Evolutionary conservation across 1,140 invertebrate species (phyloP).

Genomic region (Hyposmocoma kahamanoa): DNA sequence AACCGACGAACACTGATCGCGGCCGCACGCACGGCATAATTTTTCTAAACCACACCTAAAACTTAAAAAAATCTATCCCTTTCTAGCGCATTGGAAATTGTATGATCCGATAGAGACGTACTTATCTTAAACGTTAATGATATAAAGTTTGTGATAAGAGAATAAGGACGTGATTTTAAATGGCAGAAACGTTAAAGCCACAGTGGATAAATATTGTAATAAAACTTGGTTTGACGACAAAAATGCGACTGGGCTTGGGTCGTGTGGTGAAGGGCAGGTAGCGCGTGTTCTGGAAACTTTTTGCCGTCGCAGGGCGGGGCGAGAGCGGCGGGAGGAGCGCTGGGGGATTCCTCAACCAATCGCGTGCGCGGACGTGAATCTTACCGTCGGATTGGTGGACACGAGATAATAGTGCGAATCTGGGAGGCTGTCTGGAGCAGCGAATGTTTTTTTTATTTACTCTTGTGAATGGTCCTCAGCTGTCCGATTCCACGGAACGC

Average conservation of each 20-base stretch:
- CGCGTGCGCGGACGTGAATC: background rate
- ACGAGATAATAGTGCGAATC: slow-evolving; percentile 66
- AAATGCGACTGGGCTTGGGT: slow-evolving; percentile 24
- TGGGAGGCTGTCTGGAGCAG: slow-evolving; percentile 59
- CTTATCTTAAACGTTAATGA: slow-evolving; percentile 26
- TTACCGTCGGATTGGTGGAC: slow-evolving; percentile 50
- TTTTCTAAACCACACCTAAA: slow-evolving; percentile 48
- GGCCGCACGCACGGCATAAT: slow-evolving; percentile 26
- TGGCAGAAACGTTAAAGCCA: slow-evolving; percentile 25
- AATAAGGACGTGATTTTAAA: slow-evolving; percentile 39
- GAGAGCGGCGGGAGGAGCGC: slow-evolving; percentile 26
- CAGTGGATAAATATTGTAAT: slow-evolving; percentile 19
- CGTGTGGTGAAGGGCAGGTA: slow-evolving; percentile 27
- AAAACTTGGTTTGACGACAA: slow-evolving; percentile 22
- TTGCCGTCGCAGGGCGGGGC: slow-evolving; percentile 9
- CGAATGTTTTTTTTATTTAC: slow-evolving; percentile 48
- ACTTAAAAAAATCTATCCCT: slow-evolving; percentile 31
- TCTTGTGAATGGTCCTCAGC: slow-evolving; percentile 37
- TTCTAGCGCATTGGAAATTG: slow-evolving; percentile 20
- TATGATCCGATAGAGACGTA: slow-evolving; percentile 27
- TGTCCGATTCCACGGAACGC: slow-evolving; percentile 39
- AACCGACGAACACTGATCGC: slow-evolving; percentile 50
- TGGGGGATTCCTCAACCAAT: slow-evolving; percentile 34
- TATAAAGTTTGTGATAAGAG: slow-evolving; percentile 41
- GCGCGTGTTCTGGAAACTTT: slow-evolving; percentile 32